phyloP scores from a whole-genome alignment of 1,140 invertebrate species.

The Nomia melanderi region DNA sequence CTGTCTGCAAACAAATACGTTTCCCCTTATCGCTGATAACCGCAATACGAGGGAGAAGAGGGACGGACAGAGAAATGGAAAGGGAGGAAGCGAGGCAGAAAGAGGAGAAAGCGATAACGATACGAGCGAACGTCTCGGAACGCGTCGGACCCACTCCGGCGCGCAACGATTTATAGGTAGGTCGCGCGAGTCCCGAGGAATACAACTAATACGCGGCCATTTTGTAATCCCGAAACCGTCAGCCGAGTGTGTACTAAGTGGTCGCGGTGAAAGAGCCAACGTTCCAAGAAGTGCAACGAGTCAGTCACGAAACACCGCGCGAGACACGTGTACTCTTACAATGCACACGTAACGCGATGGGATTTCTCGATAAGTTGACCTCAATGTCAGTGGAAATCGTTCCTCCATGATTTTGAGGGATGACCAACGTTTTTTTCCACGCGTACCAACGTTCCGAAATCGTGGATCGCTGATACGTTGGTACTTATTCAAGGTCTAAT shows the following conservation, averaged over 20 bases:
- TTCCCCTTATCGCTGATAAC: constrained; percentile 50
- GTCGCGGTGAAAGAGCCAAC: constrained; percentile 33
- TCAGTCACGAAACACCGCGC: constrained; percentile 50
- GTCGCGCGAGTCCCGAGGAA: constrained; percentile 22
- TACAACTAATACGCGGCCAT: constrained; percentile 54
- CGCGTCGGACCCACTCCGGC: neutral
- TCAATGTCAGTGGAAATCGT: constrained; percentile 34
- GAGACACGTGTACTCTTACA: constrained; percentile 30
- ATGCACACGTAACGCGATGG: constrained; percentile 40
- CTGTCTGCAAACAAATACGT: constrained; percentile 7
- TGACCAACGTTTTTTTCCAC: neutral
- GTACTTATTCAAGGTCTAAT: too few relatives aligned
- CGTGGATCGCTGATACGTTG: neutral
- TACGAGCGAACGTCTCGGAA: constrained; percentile 13
- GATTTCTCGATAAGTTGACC: constrained; percentile 52
- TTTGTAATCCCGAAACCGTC: constrained; percentile 51
- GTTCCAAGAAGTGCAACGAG: constrained; percentile 47
- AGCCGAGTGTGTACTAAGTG: constrained; percentile 24
- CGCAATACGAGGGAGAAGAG: neutral
- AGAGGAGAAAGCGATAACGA: constrained; percentile 24
- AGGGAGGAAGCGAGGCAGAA: neutral
- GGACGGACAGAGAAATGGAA: neutral
- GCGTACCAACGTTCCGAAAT: neutral
- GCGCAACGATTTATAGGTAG: constrained; percentile 26
- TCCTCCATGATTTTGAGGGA: neutral